These are phyloP conservation scores for Peromyscus aztecus DNA, from an alignment of 2,797 vertebrate genomes.

Conservation along the genomic window DNA sequence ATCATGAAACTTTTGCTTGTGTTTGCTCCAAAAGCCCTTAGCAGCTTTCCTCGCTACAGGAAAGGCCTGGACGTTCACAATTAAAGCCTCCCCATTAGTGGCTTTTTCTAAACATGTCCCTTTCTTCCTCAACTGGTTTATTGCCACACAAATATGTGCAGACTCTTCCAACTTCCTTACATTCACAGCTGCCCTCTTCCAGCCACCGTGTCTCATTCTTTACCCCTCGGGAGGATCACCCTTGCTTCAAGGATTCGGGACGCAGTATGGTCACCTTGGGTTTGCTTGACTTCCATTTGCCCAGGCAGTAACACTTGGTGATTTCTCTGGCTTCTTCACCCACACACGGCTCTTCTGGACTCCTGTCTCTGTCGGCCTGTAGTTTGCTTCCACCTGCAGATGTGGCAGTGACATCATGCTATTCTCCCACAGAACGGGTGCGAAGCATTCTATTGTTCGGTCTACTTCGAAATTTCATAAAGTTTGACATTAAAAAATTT, in stretches of 20 bases:
- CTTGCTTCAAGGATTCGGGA: neutral
- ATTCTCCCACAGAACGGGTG: neutral
- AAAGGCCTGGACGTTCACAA: neutral
- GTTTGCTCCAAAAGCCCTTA: neutral
- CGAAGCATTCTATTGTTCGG: neutral
- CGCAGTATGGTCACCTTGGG: neutral
- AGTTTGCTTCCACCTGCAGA: neutral
- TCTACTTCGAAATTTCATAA: slow-evolving; percentile 8
- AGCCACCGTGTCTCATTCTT: neutral
- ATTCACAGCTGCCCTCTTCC: neutral
- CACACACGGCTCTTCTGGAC: neutral
- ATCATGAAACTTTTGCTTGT: neutral
- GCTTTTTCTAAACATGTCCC: neutral
- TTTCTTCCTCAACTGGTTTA: neutral
- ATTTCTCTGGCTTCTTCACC: neutral
- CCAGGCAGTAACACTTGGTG: neutral
- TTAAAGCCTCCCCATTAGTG: neutral
- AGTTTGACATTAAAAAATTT: slow-evolving; percentile 10
- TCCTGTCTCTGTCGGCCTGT: neutral
- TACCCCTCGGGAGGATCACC: neutral
- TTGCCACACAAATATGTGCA: neutral
- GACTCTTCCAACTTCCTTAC: neutral
- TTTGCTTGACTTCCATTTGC: neutral
- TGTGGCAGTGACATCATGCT: neutral
- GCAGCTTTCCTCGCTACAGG: neutral